Evolutionary conservation across 2,888 invertebrate species (phyloP), one percentile per base, ranked within the genome.

Genomic region (Nowickia ferox): DNA sequence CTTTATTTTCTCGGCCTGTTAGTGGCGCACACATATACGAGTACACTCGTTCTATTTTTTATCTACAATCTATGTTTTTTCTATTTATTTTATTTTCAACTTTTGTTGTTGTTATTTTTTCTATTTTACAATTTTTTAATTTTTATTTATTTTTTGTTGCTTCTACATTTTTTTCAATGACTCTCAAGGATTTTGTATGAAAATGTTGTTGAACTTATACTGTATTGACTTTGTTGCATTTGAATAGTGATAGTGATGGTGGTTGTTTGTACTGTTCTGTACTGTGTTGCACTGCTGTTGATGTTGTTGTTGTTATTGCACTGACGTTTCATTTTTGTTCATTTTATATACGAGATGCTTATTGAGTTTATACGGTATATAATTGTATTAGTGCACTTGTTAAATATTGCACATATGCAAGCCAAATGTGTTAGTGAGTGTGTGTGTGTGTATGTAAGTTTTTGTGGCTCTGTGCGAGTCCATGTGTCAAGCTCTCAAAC

Each of bases 151-250:
- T 48, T 74, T 8, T 55, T 71, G 30, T 30, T 40, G 63, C 48
- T 83, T 84, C 72, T 86, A 84, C 86, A 86, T 76, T 80, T 88
- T 87, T 91, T 91, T 90, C 90, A 91, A 91, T 91, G 91, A 89
- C 90, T 91, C 91, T 91, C 91, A 91, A 91, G 91, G 91, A 91
- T 91, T 84, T 91, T 90, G 89, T 88, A 89, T 89, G 90, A 89
- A 90, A 91, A 90, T 90, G 91, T 91, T 91, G 91, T 91, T 91
- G 91, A 91, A 91, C 91, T 90, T 90, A 87, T 88, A 84, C 74
- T 84, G 80, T 86, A 80, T 76, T 86, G 83, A 86, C 79, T 83
- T 83, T 86, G 83, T 80, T 86, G 83, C 83, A 86, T 86, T 86
- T 83, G 86, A 86, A 86, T 76, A 76, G 71, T 76, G 75, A 75